These are phyloP conservation scores for Drosophila aff. DNA, from an alignment of 1,140 invertebrate genomes.

Conservation along the genomic window DNA sequence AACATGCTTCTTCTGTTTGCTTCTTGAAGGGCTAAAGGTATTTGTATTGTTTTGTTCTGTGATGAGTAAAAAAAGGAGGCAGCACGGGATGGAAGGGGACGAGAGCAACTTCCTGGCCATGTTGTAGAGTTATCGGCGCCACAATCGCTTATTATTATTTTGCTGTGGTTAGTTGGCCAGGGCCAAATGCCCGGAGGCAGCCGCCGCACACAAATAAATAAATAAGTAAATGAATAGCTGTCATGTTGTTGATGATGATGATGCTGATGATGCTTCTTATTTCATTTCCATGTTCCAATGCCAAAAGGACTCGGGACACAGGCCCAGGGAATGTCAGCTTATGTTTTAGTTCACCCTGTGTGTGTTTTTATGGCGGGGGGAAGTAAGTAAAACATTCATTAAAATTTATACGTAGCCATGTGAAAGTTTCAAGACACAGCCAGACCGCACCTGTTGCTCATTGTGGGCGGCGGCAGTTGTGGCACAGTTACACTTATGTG, in stretches of 20 bases:
- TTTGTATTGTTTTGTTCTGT: slow-evolving; percentile 31
- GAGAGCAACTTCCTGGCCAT: slow-evolving; percentile 31
- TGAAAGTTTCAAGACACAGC: slow-evolving; percentile 59
- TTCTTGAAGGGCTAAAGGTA: slow-evolving; percentile 27
- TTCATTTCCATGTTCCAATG: slow-evolving; percentile 57
- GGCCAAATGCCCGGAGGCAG: slow-evolving; percentile 31
- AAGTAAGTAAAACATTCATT: slow-evolving; percentile 40
- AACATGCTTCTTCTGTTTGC: slow-evolving; percentile 32
- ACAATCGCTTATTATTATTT: slow-evolving; percentile 71
- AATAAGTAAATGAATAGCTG: slow-evolving; percentile 75
- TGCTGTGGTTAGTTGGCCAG: slow-evolving; percentile 61
- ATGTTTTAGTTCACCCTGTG: slow-evolving; percentile 48
- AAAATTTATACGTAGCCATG: slow-evolving; percentile 59
- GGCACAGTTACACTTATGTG: slow-evolving; percentile 29
- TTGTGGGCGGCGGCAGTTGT: slow-evolving; percentile 25
- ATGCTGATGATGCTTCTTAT: slow-evolving; percentile 43
- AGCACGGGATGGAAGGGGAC: not conserved
- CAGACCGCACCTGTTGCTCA: slow-evolving; percentile 68
- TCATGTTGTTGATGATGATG: slow-evolving; percentile 54
- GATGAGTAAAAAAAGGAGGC: not conserved
- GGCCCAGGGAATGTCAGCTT: slow-evolving; percentile 31
- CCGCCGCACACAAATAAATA: slow-evolving; percentile 53
- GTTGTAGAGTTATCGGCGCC: slow-evolving; percentile 64
- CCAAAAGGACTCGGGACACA: slow-evolving; percentile 55
- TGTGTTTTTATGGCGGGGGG: slow-evolving; percentile 42